Base-by-base conservation (phyloP, 2,797 vertebrate genomes). In the Clarias laeviceps region DNA sequence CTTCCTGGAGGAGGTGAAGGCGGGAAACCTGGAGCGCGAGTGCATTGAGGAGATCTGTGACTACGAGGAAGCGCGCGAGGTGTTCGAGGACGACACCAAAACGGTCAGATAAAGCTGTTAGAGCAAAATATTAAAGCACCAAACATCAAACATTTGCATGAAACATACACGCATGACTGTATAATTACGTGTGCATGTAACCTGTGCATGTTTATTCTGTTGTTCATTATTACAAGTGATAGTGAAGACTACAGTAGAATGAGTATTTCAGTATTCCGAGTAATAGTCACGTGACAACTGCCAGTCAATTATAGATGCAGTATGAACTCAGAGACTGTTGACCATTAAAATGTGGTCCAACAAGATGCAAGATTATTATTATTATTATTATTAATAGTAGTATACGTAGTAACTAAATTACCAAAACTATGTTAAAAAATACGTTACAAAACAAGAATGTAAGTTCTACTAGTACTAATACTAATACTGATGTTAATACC, bases 31-130 rank as follows among this genome's bases (percentile, higher is more conserved):
- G 84, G 94, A 97, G 88, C 88, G 96, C 9, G 96, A 97, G 57
- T 97, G 97, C 76, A 0, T 5, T 0, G 96, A 97, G 89, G 96
- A 97, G 89, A 88, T 92, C 50, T 97, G 97, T 20, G 86, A 93
- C 91, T 96, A 95, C 12, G 97, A 97, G 78, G 97, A 97, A 89
- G 96, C 96, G 0, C 91, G 95, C 0, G 96, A 97, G 34, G 93
- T 92, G 6, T 97, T 97, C 1, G 96, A 97, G 80, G 89, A 97
- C 27, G 91, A 96, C 0, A 29, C 22, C 1, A 6, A 0, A 81
- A 96, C 96, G 86, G 96, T 96, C 32, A 69, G 82, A 1, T 40
- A 6, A 59, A 45, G 37, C 12, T 1, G 4, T 40, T 40, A 24
- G 45, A 50, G 37, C 34, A n/a, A 4, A 1, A 2, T 34, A 17